Percentiles rank a stretch among this genome's conserved stretches.
These are phyloP conservation scores for Enteromius afrohamiltoni DNA, from an alignment of 2,797 vertebrate genomes.

Conservation along the genomic window DNA sequence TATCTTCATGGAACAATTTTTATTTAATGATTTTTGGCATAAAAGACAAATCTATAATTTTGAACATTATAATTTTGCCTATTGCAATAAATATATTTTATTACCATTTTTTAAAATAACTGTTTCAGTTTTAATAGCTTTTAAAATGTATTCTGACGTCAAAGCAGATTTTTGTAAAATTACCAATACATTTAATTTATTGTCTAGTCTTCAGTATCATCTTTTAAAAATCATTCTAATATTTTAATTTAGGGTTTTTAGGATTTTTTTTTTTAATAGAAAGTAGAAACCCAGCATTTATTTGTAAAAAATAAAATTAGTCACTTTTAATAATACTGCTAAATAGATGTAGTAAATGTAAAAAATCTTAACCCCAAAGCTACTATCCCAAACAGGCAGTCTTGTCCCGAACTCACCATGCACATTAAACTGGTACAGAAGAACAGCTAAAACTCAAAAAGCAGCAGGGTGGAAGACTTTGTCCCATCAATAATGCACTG, in stretches of 20 bases:
- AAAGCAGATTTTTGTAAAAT: background rate
- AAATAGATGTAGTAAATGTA: background rate
- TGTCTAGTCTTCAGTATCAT: background rate
- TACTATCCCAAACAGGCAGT: background rate
- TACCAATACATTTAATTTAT: background rate
- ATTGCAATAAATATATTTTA: background rate
- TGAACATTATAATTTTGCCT: no score
- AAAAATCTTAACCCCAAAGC: background rate
- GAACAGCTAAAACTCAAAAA: background rate
- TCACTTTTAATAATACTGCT: background rate
- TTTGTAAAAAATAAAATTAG: background rate
- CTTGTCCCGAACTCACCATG: background rate
- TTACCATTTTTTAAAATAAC: background rate
- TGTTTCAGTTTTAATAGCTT: background rate
- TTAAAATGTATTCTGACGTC: background rate
- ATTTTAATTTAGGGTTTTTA: background rate
- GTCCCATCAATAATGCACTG: slow-evolving; percentile 50
- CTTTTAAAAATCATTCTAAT: background rate
- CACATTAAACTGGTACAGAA: background rate
- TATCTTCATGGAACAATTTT: no score
- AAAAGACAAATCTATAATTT: no score
- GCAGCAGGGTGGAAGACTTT: background rate
- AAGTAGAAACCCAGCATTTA: background rate
- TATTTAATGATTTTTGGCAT: no score
- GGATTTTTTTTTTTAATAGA: background rate